These are phyloP conservation scores for Acanthornis magna DNA, from an alignment of 2,797 vertebrate genomes.

Conservation along the genomic window DNA sequence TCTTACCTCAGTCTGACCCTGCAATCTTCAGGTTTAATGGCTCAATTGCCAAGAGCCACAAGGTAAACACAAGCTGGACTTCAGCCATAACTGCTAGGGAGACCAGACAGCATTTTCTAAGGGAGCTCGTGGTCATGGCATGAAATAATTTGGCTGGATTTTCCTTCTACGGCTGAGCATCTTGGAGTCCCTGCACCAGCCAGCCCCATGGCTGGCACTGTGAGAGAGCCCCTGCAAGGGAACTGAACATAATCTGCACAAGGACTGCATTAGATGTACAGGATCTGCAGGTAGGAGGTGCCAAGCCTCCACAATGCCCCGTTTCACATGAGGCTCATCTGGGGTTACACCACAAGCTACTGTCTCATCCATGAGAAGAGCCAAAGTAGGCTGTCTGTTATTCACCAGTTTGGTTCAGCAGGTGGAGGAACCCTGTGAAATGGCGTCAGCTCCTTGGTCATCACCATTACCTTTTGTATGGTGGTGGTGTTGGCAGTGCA, in stretches of 20 bases:
- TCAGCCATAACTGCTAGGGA: not conserved
- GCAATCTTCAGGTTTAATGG: not conserved
- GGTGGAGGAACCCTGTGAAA: not conserved
- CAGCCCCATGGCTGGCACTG: not conserved
- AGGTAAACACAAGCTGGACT: not conserved
- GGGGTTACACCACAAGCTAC: not conserved
- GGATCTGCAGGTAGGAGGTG: not conserved
- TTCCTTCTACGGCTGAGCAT: not conserved
- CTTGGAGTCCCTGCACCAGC: not conserved
- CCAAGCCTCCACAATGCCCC: not conserved
- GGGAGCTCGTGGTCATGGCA: not conserved
- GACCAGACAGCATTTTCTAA: not conserved
- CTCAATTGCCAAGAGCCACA: not conserved
- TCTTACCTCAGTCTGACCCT: not conserved
- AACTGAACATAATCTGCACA: not conserved
- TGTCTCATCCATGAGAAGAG: not conserved
- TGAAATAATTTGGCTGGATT: not conserved
- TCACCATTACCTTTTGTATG: constrained; percentile 69
- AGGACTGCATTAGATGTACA: not conserved
- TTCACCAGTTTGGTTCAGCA: not conserved
- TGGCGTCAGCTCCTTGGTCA: not conserved
- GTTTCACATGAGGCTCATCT: not conserved
- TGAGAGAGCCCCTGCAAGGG: not conserved
- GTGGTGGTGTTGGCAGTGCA: constrained; percentile 75
- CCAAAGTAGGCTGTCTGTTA: not conserved